Base-by-base conservation (phyloP, 2,888 invertebrate genomes). In the Hipparchia sbordonii region DNA sequence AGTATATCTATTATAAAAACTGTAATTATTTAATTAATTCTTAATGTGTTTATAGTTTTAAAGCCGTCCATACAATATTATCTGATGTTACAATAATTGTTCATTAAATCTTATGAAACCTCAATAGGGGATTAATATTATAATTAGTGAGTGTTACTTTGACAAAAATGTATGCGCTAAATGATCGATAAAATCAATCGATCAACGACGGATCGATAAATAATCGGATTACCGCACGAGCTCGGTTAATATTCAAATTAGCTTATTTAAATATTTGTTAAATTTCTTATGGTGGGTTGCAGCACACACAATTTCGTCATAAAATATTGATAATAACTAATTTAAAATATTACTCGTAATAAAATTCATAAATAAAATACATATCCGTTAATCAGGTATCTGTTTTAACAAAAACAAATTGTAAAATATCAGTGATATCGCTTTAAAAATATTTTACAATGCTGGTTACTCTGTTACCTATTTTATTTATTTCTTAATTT, bases 111-210 rank as follows among this genome's bases (percentile, higher is more conserved):
- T 48, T 54, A 56, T 63, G 10, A 60, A 73, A 73, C 54, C 51
- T n/a, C 23, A 61, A 54, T 61, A 51, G 67, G 67, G 57, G 70
- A 73, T 73, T 73, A 70, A 62, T 67, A 60, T 70, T 73, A 73
- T 67, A 70, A 73, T 70, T 73, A 70, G 52, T 56, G 57, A 74
- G 74, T 72, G 75, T 72, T 74, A 72, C 70, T 74, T 61, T 76
- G 74, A 75, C 76, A 72, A 72, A 75, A 74, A 73, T 72, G 70
- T 39, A 69, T 69, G 61, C 45, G 75, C 75, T 74, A 71, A 72
- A 67, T 74, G 76, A 74, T 72, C 74, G 75, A 76, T 77, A 74
- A 77, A 76, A 76, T 76, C 77, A 70, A 74, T 72, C 74, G 74
- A 77, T 77, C 77, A 75, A 70, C 72, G 73, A 76, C 70, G 70